Conservation (phyloP, 2,888 invertebrate genomes). For the Drosophila paucipuncta region DNA sequence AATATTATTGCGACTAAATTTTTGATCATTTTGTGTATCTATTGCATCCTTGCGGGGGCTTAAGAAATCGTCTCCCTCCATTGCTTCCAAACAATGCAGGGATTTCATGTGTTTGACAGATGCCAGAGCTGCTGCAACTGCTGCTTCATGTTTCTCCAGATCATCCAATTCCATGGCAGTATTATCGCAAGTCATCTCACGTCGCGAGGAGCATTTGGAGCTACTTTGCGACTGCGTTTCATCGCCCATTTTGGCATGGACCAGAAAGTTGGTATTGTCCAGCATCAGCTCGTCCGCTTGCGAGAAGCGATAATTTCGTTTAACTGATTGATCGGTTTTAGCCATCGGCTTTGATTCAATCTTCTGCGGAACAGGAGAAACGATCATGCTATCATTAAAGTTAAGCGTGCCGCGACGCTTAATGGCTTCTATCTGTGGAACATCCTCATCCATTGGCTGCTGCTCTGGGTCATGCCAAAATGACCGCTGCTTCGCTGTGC, state of each 20-base stretch:
- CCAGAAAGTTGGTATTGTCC: constrained; percentile 74
- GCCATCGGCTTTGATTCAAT: neutral
- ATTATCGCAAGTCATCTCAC: constrained; percentile 57
- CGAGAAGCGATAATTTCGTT: constrained; percentile 55
- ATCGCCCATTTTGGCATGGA: constrained; percentile 70
- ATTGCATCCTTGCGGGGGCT: neutral
- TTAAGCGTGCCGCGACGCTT: constrained; percentile 52
- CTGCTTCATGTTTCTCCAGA: constrained; percentile 40
- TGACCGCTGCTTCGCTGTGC: constrained; percentile 22
- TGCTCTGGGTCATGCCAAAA: constrained; percentile 33
- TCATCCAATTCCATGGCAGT: constrained; percentile 58
- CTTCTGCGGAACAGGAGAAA: constrained; percentile 45
- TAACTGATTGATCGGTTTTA: constrained; percentile 8
- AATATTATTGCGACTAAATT: neutral
- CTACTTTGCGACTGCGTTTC: constrained; percentile 67
- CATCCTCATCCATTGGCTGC: constrained; percentile 15
- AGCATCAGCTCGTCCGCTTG: constrained; percentile 73
- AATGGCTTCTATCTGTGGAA: constrained; percentile 1
- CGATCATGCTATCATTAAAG: constrained; percentile 57
- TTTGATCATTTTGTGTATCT: neutral
- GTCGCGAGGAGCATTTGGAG: constrained; percentile 54
- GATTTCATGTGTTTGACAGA: constrained; percentile 11
- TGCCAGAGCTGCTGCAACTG: constrained; percentile 28
- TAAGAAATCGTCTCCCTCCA: constrained; percentile 5
- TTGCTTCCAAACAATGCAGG: constrained; percentile 6